These are phyloP conservation scores for Entomobrya multifasciata DNA, from an alignment of 2,888 invertebrate genomes.

Conservation along the genomic window DNA sequence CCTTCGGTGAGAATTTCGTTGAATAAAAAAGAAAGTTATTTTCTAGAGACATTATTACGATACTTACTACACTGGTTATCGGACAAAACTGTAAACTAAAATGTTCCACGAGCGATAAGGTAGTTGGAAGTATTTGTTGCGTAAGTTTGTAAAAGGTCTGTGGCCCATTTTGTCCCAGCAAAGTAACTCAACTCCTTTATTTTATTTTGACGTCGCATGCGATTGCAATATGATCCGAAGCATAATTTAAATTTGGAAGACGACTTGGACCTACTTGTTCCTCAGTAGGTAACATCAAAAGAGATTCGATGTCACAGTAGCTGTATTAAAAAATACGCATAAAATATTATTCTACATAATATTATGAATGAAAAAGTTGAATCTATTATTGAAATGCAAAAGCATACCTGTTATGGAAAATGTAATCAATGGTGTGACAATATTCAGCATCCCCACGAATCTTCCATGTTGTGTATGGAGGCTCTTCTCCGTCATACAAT, in stretches of 20 bases:
- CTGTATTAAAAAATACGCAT: slow-evolving; percentile 50
- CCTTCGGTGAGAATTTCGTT: no score
- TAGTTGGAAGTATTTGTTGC: slow-evolving; percentile 66
- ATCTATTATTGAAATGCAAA: no score
- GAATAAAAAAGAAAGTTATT: no score
- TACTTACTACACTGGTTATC: background rate
- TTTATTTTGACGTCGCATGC: slow-evolving; percentile 84
- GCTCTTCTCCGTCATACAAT: slow-evolving; percentile 83
- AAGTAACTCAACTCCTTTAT: slow-evolving; percentile 45
- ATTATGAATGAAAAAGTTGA: no score
- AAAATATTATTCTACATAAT: no score
- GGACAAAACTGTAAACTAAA: no score
- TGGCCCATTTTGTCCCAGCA: slow-evolving; percentile 27
- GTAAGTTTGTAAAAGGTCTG: slow-evolving; percentile 50
- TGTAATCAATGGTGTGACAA: slow-evolving; percentile 89
- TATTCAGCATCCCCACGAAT: slow-evolving; percentile 86
- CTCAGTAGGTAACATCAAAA: slow-evolving; percentile 85
- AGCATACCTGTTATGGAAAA: slow-evolving; percentile 84
- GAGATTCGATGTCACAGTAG: slow-evolving; percentile 83
- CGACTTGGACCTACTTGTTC: slow-evolving; percentile 86
- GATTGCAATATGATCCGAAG: slow-evolving; percentile 90
- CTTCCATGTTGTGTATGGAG: slow-evolving; percentile 90
- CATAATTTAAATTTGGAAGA: slow-evolving; percentile 87
- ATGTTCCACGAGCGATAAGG: slow-evolving; percentile 8
- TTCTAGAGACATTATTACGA: background rate